Evolutionary conservation across 2,113 vertebrate genomes (phyloP).

Genomic region (Lophius piscatorius): DNA sequence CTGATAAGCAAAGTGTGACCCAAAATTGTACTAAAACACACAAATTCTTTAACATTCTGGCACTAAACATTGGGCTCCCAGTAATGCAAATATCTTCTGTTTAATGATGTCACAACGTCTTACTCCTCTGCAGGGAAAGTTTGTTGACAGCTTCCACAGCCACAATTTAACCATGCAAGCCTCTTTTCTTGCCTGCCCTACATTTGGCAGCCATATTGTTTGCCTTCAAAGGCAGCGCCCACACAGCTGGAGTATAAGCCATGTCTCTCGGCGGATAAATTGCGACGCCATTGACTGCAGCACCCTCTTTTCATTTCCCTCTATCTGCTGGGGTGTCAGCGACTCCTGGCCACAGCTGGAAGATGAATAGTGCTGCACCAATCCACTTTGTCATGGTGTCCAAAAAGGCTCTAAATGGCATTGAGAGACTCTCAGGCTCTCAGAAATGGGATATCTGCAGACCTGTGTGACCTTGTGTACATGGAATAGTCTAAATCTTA

Average conservation of each 20-base stretch:
- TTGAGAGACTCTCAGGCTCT: slow-evolving; percentile 65
- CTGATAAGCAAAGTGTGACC: slow-evolving; percentile 3
- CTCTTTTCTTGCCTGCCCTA: slow-evolving; percentile 63
- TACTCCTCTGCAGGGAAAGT: slow-evolving; percentile 51
- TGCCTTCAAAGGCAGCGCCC: slow-evolving; percentile 72
- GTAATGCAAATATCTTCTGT: slow-evolving; percentile 23
- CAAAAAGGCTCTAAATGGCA: slow-evolving; percentile 72
- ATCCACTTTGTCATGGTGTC: slow-evolving; percentile 78
- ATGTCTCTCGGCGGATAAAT: slow-evolving; percentile 70
- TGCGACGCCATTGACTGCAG: slow-evolving; percentile 55
- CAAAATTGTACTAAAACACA: slow-evolving; percentile 25
- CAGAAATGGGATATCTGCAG: slow-evolving; percentile 63
- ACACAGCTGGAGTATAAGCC: slow-evolving; percentile 74
- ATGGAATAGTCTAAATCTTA: slow-evolving; percentile 32
- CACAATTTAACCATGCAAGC: slow-evolving; percentile 37
- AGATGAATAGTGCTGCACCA: slow-evolving; percentile 74
- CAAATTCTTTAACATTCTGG: slow-evolving; percentile 22
- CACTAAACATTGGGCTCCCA: slow-evolving; percentile 14
- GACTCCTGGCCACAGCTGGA: slow-evolving; percentile 74
- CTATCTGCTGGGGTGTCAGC: slow-evolving; percentile 67
- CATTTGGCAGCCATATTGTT: slow-evolving; percentile 73
- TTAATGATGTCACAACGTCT: slow-evolving; percentile 23
- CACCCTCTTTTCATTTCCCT: slow-evolving; percentile 74
- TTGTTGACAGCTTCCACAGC: slow-evolving; percentile 28
- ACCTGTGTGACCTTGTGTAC: slow-evolving; percentile 55